Base-by-base conservation (phyloP, 1,140 invertebrate species). In the Myzus persicae region DNA sequence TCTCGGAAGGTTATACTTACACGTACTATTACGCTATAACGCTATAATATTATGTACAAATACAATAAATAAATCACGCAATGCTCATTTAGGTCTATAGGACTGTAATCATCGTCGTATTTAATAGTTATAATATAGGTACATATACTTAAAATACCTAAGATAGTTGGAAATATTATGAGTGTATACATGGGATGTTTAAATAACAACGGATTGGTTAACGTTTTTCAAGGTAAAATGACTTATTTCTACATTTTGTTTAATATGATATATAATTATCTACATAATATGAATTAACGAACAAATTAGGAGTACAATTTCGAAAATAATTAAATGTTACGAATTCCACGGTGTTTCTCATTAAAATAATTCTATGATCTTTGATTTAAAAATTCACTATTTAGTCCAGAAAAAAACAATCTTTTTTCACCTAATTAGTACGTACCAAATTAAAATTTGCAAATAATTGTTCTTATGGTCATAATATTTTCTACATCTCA, bases 221-320 rank as follows among this genome's bases (percentile, higher is more conserved):
- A 44, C 40, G 24, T n/a, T n/a, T 87, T 44, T 44, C 40, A 87
- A 87, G 84, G 84, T 87, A 87, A 87, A 42, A 87, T 20, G 14
- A 87, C 40, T 42, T 87, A 87, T 42, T 31, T 44, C 40, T 42
- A 85, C 24, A 85, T 85, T 87, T 18, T 44, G 18, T 8, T 44
- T 87, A 44, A 87, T 87, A 87, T n/a, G n/a, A 87, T 87, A 84
- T 84, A 0, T 76, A n/a, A 76, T 76, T 76, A 76, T 14, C n/a
- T n/a, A n/a, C n/a, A n/a, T n/a, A n/a, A 76, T 18, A 76, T 18
- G 59, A n/a, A n/a, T 76, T 76, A n/a, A 76, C 14, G 14, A 76
- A 76, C 31, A 76, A 18, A 20, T 76, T 76, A 76, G 14, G 36
- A n/a, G 59, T n/a, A 76, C n/a, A 76, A 76, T 76, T 11, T 76